Evolutionary conservation across 2,113 vertebrate genomes (phyloP).

Genomic region (Pollimyrus isidori): DNA sequence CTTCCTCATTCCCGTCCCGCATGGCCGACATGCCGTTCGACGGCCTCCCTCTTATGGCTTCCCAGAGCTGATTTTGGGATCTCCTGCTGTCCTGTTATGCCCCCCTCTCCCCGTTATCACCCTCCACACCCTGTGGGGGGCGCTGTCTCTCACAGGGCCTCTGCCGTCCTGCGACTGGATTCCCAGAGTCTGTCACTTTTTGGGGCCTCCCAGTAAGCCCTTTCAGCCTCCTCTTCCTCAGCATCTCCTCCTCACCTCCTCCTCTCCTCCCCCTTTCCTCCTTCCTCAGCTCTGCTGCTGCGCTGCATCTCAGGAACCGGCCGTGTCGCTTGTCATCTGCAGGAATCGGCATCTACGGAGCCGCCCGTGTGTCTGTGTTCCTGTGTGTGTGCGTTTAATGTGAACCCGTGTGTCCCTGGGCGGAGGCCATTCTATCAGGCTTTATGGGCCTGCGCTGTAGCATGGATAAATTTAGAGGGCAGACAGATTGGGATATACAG

Average conservation of each 20-base stretch:
- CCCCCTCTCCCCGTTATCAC: background rate
- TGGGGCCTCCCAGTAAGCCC: background rate
- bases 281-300: background rate
- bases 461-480: background rate
- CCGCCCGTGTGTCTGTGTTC: background rate
- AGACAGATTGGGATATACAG: background rate
- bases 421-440: background rate
- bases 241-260: background rate
- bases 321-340: background rate
- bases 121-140: no score
- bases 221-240: background rate
- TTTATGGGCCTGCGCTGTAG: background rate
- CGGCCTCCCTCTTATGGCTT: background rate
- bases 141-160: no score
- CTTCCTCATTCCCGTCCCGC: background rate
- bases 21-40: background rate
- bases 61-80: background rate
- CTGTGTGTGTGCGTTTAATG: background rate
- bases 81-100: background rate
- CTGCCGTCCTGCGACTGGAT: background rate
- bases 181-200: background rate
- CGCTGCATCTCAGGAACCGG: background rate
- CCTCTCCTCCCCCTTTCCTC: background rate
- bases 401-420: constrained; percentile 8
- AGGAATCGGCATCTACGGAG: background rate